These are phyloP conservation scores for Neomonachus schauinslandi DNA, from an alignment of 2,113 vertebrate species.

Conservation along the genomic window DNA sequence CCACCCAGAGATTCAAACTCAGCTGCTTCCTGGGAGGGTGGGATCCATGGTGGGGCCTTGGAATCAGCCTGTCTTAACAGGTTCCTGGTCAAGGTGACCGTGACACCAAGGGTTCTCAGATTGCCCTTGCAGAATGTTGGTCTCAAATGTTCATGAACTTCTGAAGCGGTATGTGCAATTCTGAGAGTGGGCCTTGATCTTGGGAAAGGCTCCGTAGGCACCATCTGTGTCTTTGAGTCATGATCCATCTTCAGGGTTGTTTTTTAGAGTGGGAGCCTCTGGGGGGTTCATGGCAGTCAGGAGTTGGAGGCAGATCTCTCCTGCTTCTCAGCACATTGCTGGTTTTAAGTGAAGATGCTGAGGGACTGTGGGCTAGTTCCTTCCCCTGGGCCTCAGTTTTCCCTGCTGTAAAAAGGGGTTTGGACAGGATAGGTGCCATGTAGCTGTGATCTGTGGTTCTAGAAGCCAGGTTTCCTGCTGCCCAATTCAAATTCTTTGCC, in stretches of 20 bases:
- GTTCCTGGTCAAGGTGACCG: background rate
- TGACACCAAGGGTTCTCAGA: background rate
- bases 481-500: background rate
- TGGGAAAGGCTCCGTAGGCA: background rate
- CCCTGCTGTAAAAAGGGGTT: background rate
- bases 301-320: background rate
- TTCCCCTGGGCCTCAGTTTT: background rate
- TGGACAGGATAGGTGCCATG: background rate
- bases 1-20: background rate
- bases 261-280: background rate
- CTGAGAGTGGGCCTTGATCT: background rate
- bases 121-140: background rate
- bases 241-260: background rate
- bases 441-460: background rate
- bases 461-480: background rate
- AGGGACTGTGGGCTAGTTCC: background rate
- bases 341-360: background rate
- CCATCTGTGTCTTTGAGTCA: background rate
- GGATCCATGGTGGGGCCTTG: background rate
- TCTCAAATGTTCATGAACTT: conserved; percentile 51
- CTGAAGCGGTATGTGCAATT: background rate
- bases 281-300: background rate
- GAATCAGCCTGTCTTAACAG: background rate
- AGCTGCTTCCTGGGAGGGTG: background rate
- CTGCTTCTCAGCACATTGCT: background rate